Evolutionary conservation across 2,113 vertebrate species (phyloP).

Genomic region (Tachycineta bicolor): DNA sequence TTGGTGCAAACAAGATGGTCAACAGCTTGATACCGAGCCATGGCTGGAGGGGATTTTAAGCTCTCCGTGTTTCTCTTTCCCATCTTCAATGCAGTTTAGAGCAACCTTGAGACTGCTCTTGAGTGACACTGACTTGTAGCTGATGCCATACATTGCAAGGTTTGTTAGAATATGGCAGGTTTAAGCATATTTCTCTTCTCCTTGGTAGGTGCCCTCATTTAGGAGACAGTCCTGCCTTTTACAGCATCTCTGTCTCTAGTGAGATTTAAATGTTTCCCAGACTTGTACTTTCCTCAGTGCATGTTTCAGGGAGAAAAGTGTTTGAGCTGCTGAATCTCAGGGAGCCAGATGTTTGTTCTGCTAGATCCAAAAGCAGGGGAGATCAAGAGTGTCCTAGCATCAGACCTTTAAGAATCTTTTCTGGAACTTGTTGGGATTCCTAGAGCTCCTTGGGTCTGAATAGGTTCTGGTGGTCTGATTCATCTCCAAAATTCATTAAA

Average conservation of each 20-base stretch:
- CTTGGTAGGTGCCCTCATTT: not conserved
- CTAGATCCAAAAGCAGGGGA: not conserved
- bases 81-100: not conserved
- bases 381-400: not conserved
- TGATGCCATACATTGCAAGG: not conserved
- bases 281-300: not conserved
- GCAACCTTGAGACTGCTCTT: not conserved
- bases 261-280: not conserved
- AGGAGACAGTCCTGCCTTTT: not conserved
- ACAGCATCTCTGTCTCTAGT: not conserved
- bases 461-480: not conserved
- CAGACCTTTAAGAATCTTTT: not conserved
- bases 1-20: not conserved
- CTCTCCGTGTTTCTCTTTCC: not conserved
- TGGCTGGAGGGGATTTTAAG: not conserved
- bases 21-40: not conserved
- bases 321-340: not conserved
- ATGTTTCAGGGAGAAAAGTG: not conserved
- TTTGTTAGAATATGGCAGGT: not conserved
- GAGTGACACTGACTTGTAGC: not conserved
- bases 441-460: not conserved
- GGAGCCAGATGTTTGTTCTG: not conserved
- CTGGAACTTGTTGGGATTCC: not conserved
- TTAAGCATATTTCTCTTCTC: not conserved
- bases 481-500: not conserved